These are phyloP conservation scores for Xenopus petersii DNA, from an alignment of 2,797 vertebrate species.

Conservation along the genomic window DNA sequence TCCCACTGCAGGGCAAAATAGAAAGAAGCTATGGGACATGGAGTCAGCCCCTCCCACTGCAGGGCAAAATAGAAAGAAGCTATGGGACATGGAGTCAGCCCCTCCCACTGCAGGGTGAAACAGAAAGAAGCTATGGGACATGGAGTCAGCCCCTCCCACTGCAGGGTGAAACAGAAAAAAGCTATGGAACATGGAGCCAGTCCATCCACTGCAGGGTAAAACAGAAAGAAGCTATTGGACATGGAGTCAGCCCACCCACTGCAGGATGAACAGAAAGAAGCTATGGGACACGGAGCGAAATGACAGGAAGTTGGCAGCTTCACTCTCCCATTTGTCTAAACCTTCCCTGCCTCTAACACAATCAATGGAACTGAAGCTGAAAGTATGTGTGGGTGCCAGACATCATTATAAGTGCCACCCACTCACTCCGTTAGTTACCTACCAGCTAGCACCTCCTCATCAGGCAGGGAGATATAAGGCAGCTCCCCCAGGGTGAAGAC, in stretches of 20 bases:
- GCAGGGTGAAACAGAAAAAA: neutral
- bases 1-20: neutral
- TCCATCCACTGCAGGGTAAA: neutral
- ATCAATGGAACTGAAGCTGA: too few species aligned
- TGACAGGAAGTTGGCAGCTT: too few species aligned
- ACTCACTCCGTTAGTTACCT: slow-evolving; percentile 28
- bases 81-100: too few species aligned
- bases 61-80: too few species aligned
- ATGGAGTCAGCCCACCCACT: neutral
- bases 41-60: neutral
- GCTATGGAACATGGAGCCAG: neutral
- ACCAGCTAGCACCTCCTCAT: slow-evolving; percentile 91
- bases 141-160: neutral
- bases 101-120: neutral
- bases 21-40: neutral
- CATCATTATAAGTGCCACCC: too few species aligned
- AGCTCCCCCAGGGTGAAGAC: slow-evolving; percentile 88
- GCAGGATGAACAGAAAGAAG: neutral
- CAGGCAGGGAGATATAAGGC: slow-evolving; percentile 77
- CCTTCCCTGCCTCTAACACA: too few species aligned
- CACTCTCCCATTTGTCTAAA: too few species aligned
- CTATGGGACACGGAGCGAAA: neutral
- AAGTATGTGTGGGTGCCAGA: too few species aligned
- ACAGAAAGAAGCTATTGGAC: neutral
- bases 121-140: neutral